Base-by-base conservation (phyloP, 2,797 vertebrate species). In the Limosa lapponica region DNA sequence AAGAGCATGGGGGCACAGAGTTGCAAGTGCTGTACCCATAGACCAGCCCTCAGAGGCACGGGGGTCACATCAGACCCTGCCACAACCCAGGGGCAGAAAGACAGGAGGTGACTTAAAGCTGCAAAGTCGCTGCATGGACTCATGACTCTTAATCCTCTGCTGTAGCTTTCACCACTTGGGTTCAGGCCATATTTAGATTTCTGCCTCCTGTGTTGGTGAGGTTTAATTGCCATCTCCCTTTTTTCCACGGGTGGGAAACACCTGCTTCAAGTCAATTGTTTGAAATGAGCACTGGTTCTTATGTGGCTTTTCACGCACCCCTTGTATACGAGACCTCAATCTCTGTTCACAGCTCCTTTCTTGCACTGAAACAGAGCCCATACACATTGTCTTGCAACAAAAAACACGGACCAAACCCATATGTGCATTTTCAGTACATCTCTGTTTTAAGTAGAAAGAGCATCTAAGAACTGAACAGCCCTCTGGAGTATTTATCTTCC, bases 291-390 rank as follows among this genome's bases (percentile, higher is more conserved):
- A 16, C 23, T 5, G 3, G 2, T 90, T 90, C 39, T 44, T 55
- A 36, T 8, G 37, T 4, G 11, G 25, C 90, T 82, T 90, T 90
- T 87, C 34, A 71, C 7, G 10, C 2, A 3, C 2, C 1, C 6
- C 7, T 87, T 54, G 3, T 16, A 52, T 36, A 30, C 0, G 4
- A 61, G 79, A 78, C 13, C n/a, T 69, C 20, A 34, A 0, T 36
- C 16, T 66, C 32, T 77, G 32, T 55, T 77, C 28, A 51, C 23
- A n/a, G 19, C 13, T 67, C 52, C 22, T 67, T 71, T 78, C 16
- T 37, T 82, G 24, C 48, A 55, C n/a, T 34, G 30, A 84, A 28
- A 51, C 91, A 62, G 44, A 64, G 12, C 10, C 16, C 17, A 17
- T 36, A 65, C 6, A 23, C 4, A 8, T 20, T 19, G 27, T 49